phyloP scores from a whole-genome alignment of 2,113 vertebrate species.

The Benitochromis conjunctus region DNA sequence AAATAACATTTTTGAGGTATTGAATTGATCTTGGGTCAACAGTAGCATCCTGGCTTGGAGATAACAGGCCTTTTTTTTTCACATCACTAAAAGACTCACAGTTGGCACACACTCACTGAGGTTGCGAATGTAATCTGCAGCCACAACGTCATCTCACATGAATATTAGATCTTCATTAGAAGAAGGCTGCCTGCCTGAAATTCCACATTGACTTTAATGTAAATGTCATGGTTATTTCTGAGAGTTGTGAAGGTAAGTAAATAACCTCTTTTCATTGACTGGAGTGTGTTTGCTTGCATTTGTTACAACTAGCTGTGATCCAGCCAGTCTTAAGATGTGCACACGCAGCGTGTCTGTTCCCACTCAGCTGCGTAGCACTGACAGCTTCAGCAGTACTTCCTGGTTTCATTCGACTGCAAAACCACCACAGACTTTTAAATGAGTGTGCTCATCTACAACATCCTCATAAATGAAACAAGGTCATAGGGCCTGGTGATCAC shows the following conservation, averaged over 20 bases:
- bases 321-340: constrained; percentile 36
- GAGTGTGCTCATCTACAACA: constrained; percentile 44
- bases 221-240: background rate
- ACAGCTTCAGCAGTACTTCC: constrained; percentile 49
- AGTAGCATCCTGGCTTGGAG: background rate
- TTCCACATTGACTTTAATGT: background rate
- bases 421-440: constrained; percentile 43
- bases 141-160: constrained; percentile 7
- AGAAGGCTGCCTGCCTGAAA: background rate
- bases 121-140: constrained; percentile 4
- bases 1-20: background rate
- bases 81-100: constrained; percentile 14
- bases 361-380: constrained; percentile 26
- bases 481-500: constrained; percentile 37
- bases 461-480: constrained; percentile 26
- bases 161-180: constrained; percentile 31
- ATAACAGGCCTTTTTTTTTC: background rate
- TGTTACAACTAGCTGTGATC: constrained; percentile 20
- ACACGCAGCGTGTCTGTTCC: constrained; percentile 39
- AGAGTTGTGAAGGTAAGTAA: constrained; percentile 13
- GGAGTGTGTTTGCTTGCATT: constrained; percentile 20
- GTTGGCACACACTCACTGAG: background rate
- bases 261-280: background rate
- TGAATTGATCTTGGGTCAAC: constrained; percentile 3
- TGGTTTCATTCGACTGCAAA: constrained; percentile 57